A percentile compares a stretch with the other conserved stretches of the same genome.
Evolutionary conservation across 2,888 invertebrate genomes (phyloP).

Genomic region (Aphodius sticticus): DNA sequence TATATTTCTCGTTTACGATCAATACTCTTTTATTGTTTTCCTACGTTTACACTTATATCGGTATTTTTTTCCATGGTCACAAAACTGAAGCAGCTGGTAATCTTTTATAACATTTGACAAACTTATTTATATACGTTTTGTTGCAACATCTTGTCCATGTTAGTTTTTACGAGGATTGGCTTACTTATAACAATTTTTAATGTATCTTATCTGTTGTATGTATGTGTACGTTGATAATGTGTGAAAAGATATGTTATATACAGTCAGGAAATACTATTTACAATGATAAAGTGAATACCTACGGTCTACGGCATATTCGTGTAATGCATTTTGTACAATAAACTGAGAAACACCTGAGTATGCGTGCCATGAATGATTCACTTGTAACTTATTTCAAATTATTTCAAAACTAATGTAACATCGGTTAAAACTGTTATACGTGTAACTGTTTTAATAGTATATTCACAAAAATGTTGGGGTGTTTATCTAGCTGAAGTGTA

Average conservation of each 20-base stretch:
- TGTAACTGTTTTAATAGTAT: constrained; percentile 5
- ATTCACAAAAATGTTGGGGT: not conserved
- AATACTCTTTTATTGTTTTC: not conserved
- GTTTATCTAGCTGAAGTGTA: not conserved
- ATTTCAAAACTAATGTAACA: constrained; percentile 8
- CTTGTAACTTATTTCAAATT: not conserved
- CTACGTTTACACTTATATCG: not conserved
- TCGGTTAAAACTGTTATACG: not conserved
- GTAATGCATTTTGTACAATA: not conserved
- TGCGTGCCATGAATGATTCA: constrained; percentile 5
- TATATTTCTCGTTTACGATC: not conserved
- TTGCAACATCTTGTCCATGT: not conserved
- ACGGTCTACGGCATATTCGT: not conserved
- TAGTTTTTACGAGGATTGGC: not conserved
- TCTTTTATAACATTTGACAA: not conserved
- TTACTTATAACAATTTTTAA: not conserved
- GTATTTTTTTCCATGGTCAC: not conserved
- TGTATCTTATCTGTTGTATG: not conserved
- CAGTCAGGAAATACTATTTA: not conserved
- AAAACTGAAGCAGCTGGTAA: not conserved
- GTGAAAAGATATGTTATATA: not conserved
- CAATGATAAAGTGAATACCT: not conserved
- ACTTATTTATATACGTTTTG: not conserved
- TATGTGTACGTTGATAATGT: not conserved
- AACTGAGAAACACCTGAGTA: constrained; percentile 12